phyloP scores from a whole-genome alignment of 1,140 invertebrate genomes.

The Glomeris maerens region DNA sequence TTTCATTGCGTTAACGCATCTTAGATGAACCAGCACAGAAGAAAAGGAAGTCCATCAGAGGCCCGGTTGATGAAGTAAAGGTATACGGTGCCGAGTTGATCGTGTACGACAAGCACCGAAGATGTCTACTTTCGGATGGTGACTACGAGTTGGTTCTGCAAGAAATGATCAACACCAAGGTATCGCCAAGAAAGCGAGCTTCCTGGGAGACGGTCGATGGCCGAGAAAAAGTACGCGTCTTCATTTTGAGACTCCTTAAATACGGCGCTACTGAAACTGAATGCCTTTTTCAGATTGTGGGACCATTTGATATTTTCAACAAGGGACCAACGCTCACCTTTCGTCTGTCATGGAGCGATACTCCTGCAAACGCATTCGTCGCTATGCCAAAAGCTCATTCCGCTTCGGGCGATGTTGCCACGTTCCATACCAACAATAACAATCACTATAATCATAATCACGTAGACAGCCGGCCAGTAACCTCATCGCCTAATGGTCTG shows the following conservation, averaged over 20 bases:
- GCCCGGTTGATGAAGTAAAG: constrained; percentile 40
- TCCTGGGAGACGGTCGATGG: constrained; percentile 55
- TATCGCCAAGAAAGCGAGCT: constrained; percentile 26
- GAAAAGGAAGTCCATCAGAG: constrained; percentile 39
- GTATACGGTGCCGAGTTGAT: constrained; percentile 70
- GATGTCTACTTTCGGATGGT: constrained; percentile 68
- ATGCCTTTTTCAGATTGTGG: constrained; percentile 10
- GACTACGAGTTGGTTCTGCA: constrained; percentile 76
- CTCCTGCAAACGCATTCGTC: constrained; percentile 51
- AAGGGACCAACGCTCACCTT: constrained; percentile 68
- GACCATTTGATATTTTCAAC: constrained; percentile 33
- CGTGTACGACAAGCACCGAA: constrained; percentile 77
- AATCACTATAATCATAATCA: constrained; percentile 6
- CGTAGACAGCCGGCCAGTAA: too few species aligned
- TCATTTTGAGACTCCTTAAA: background rate
- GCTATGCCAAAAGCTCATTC: constrained; percentile 41
- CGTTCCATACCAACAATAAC: background rate
- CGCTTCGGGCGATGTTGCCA: background rate
- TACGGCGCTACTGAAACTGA: background rate
- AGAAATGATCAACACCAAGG: constrained; percentile 32
- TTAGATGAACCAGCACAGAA: constrained; percentile 43
- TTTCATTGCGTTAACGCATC: constrained; percentile 8
- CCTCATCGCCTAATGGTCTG: too few species aligned
- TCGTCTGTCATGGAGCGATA: constrained; percentile 62
- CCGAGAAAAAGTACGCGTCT: constrained; percentile 4